Conservation (phyloP, 53 echinoderm and acorn worm genomes). For the Paracentrotus lividus region DNA sequence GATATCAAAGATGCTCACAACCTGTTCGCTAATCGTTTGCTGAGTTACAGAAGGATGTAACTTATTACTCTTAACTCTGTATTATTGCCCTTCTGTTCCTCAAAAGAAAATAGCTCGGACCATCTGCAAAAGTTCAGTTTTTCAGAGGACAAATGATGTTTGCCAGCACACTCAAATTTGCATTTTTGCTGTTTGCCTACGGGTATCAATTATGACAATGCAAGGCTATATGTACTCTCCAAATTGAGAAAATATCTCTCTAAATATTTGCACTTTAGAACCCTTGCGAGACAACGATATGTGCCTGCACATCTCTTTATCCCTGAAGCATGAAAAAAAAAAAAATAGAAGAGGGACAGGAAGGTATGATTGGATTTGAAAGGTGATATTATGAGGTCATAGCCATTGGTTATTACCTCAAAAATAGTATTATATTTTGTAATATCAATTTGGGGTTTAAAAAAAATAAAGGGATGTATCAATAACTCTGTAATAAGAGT, state of each 20-base stretch:
- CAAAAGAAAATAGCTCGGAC: too few species aligned
- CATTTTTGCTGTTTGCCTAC: constrained; percentile 44
- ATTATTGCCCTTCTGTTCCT: too few species aligned
- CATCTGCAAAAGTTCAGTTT: constrained; percentile 15
- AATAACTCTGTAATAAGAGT: too few species aligned
- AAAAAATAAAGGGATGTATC: too few species aligned
- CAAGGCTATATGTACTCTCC: background rate
- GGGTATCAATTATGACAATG: constrained; percentile 64
- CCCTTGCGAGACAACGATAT: background rate
- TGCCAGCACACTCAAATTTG: constrained; percentile 13
- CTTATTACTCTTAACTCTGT: background rate
- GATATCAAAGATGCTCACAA: background rate
- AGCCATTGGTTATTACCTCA: background rate
- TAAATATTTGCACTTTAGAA: constrained; percentile 24
- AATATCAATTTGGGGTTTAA: background rate
- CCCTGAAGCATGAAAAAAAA: background rate
- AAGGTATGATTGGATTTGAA: background rate
- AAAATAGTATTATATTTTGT: background rate
- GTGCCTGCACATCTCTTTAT: background rate
- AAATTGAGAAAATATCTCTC: constrained; percentile 14
- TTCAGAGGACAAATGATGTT: constrained; percentile 16
- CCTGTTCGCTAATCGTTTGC: too few species aligned
- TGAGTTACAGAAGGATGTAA: background rate
- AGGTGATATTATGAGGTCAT: background rate
- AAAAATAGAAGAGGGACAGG: background rate